phyloP scores from a whole-genome alignment of 35 echinoderm and acorn worm genomes.

The Lytechinus pictus region DNA sequence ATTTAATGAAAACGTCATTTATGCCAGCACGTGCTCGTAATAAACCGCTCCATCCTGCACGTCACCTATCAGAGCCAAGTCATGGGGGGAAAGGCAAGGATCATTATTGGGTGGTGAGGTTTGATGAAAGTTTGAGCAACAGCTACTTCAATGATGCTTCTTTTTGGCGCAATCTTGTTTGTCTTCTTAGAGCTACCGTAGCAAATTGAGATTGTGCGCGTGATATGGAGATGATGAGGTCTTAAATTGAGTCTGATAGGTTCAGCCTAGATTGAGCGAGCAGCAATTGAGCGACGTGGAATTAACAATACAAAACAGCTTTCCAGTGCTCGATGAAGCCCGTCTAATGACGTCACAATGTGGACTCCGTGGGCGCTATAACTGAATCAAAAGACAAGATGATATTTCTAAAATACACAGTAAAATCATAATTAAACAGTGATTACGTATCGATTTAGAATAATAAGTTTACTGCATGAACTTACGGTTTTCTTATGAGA shows the following conservation, averaged over 20 bases:
- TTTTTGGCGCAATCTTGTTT: neutral
- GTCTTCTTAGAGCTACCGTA: neutral
- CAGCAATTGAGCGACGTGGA: neutral
- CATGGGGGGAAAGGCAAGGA: neutral
- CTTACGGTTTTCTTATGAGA: too few species aligned
- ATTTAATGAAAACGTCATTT: slow-evolving; percentile 20
- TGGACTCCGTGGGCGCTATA: neutral
- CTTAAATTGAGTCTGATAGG: neutral
- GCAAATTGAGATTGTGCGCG: neutral
- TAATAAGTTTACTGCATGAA: too few species aligned
- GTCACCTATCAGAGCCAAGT: neutral
- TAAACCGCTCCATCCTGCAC: neutral
- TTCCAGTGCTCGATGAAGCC: neutral
- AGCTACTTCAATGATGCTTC: neutral
- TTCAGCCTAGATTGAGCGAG: neutral
- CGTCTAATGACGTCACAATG: neutral
- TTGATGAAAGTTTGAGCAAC: slow-evolving; percentile 2
- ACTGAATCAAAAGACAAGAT: neutral
- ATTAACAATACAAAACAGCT: neutral
- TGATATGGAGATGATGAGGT: neutral
- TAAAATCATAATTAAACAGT: too few species aligned
- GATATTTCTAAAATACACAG: neutral
- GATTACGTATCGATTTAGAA: too few species aligned
- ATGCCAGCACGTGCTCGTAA: neutral
- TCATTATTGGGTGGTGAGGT: neutral